Evolutionary conservation across 2,797 vertebrate genomes (phyloP), one percentile per base, ranked within the genome.

Genomic region (Malurus splendens): DNA sequence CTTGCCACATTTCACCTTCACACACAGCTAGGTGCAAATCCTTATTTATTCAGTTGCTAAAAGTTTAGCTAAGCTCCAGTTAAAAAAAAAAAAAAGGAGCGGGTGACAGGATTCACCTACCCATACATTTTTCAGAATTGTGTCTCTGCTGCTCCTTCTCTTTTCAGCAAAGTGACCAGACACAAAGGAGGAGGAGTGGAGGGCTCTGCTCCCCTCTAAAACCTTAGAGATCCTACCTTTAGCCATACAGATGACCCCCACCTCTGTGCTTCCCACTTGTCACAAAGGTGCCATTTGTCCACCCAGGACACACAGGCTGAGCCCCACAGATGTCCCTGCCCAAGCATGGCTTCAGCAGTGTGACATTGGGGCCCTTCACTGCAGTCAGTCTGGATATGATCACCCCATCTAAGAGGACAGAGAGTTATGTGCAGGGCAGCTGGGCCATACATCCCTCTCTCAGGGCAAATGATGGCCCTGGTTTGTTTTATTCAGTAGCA

Each of bases 271-370:
- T 23, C 19, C 10, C 18, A 18, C 10, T 15, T 18, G 17, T 44
- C 42, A 45, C 64, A 36, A 36, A 62, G 28, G 7, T 44, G 38
- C 18, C n/a, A 5, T n/a, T 54, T 25, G 7, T 39, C 25, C 15
- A 32, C 5, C 4, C 12, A 59, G 52, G 41, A 42, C n/a, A 38
- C 18, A 17, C 18, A 3, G 48, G 5, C 41, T 3, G 7, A 82
- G 56, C 28, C 32, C 17, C 51, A 42, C 0, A 5, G 59, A n/a
- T 27, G 10, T 19, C 33, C 0, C 0, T 18, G 17, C 28, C 41
- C 5, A 0, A 24, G 38, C n/a, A 39, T 0, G 0, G 23, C 20
- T 65, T 22, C 5, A 66, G 36, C 64, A 56, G n/a, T 0, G 0
- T 52, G 50, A 54, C 4, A 5, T 14, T 25, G 44, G 22, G 28